A percentile compares a stretch with the other conserved stretches of the same genome.
Conservation (phyloP, 2,113 vertebrate genomes). For the Dissostichus mawsoni region DNA sequence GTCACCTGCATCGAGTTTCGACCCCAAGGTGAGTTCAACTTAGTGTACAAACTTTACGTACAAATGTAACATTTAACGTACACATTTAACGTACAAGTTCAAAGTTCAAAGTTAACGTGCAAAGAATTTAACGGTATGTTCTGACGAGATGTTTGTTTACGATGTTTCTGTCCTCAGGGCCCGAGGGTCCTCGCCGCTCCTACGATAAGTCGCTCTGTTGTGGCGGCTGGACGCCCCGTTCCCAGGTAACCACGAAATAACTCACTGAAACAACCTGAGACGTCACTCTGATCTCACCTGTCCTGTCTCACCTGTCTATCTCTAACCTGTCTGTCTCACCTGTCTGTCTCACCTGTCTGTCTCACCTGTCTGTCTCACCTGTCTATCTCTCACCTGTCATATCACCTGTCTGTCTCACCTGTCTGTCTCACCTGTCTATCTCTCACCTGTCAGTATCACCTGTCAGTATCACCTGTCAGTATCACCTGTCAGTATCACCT, state of each 20-base stretch:
- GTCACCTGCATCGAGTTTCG: slow-evolving; percentile 91
- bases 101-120: too few species aligned
- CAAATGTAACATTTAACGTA: too few species aligned
- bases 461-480: too few species aligned
- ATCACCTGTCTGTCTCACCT: slow-evolving; percentile 44
- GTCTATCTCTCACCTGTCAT: not conserved
- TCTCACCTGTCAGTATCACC: too few species aligned
- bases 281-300: not conserved
- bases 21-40: slow-evolving; percentile 81
- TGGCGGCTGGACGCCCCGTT: slow-evolving; percentile 85
- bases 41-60: too few species aligned
- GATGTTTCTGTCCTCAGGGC: slow-evolving; percentile 75
- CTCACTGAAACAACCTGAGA: too few species aligned
- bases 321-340: not conserved
- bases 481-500: too few species aligned
- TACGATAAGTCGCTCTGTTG: slow-evolving; percentile 89
- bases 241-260: slow-evolving; percentile 76
- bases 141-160: too few species aligned
- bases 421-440: not conserved
- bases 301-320: not conserved
- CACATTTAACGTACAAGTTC: too few species aligned
- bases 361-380: not conserved
- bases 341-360: too few species aligned
- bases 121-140: too few species aligned
- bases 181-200: slow-evolving; percentile 86